Conservation (phyloP, 2,113 vertebrate genomes). For the Pluvialis apricaria region DNA sequence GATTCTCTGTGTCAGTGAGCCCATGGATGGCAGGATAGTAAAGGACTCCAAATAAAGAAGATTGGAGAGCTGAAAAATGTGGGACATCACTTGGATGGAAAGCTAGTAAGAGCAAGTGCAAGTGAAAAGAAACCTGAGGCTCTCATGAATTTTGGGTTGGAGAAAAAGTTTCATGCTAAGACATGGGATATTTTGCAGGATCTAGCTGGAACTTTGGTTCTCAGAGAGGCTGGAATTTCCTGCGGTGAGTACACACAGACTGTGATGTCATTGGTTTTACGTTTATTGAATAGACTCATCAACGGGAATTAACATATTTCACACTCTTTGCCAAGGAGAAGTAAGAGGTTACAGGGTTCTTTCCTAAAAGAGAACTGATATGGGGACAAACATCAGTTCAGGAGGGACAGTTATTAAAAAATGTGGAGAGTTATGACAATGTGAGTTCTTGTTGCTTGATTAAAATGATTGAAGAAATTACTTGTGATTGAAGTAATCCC, state of each 20-base stretch:
- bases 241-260: not conserved
- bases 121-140: not conserved
- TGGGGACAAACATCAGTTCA: not conserved
- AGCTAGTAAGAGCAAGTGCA: not conserved
- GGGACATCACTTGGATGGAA: not conserved
- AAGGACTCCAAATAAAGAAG: not conserved
- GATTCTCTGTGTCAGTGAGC: not conserved
- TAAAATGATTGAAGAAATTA: conserved; percentile 7
- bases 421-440: not conserved
- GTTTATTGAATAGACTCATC: not conserved
- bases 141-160: not conserved
- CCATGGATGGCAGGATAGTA: not conserved
- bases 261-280: not conserved
- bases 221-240: not conserved
- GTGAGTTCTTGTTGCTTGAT: not conserved
- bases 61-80: not conserved
- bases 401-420: not conserved
- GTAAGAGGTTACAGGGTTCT: not conserved
- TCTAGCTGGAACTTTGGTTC: not conserved
- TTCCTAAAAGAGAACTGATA: not conserved
- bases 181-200: not conserved
- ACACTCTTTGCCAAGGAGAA: not conserved
- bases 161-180: not conserved
- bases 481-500: not conserved
- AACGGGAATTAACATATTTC: not conserved